phyloP scores from a whole-genome alignment of 2,888 invertebrate genomes.

The Caenorhabditis sulstoni region DNA sequence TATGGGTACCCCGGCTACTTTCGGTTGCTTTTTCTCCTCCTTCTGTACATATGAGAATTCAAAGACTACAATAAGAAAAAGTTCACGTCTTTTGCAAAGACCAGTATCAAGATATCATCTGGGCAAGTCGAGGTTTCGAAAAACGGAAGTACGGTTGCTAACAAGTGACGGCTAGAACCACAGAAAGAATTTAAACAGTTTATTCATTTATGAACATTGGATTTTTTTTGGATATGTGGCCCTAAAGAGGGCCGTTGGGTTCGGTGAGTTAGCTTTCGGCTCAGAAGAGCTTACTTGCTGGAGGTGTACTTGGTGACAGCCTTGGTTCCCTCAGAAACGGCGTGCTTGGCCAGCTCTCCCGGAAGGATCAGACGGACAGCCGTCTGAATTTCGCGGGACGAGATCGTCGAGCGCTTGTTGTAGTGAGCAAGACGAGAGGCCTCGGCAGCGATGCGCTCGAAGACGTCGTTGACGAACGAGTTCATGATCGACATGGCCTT shows the following conservation, averaged over 20 bases:
- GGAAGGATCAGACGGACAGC: constrained; percentile 66
- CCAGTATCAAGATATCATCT: no score
- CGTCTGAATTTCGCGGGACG: constrained; percentile 86
- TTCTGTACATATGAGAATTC: constrained; percentile 17
- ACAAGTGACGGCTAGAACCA: no score
- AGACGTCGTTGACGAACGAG: constrained; percentile 87
- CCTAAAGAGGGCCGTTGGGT: constrained; percentile 69
- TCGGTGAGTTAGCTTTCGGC: constrained; percentile 20
- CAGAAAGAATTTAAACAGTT: background rate
- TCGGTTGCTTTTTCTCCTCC: background rate
- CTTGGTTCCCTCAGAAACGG: constrained; percentile 62
- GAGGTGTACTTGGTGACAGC: constrained; percentile 64
- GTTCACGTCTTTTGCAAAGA: constrained; percentile 1
- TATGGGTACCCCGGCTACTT: constrained; percentile 48
- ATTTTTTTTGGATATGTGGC: constrained; percentile 43
- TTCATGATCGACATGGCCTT: constrained; percentile 86
- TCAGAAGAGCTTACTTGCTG: constrained; percentile 49
- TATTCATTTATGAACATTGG: background rate
- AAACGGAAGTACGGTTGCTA: no score
- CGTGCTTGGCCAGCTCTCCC: constrained; percentile 64
- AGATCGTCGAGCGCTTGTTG: constrained; percentile 85
- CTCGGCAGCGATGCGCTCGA: constrained; percentile 86
- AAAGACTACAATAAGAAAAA: background rate
- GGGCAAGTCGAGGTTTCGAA: no score
- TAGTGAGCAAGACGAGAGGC: constrained; percentile 84